A percentile compares a stretch with the other conserved stretches of the same genome.
These are phyloP conservation scores for Drosophila mayri DNA, from an alignment of 1,140 invertebrate genomes.

Conservation along the genomic window DNA sequence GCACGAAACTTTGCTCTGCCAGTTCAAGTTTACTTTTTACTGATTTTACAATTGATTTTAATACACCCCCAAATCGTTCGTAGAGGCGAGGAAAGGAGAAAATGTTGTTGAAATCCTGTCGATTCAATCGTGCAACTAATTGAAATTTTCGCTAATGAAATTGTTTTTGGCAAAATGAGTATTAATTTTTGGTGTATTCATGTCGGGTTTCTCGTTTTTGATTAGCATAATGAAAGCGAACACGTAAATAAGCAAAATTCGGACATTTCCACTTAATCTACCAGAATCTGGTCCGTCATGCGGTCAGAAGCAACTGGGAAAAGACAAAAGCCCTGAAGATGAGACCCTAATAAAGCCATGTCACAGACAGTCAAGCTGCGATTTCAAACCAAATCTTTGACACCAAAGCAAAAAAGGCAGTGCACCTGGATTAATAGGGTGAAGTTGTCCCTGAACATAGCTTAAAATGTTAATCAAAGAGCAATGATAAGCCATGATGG, in stretches of 20 bases:
- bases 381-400: constrained; percentile 21
- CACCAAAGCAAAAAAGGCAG: not conserved
- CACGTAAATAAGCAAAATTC: constrained; percentile 17
- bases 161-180: constrained; percentile 58
- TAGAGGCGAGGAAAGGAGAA: not conserved
- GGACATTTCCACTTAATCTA: constrained; percentile 38
- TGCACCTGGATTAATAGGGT: not conserved
- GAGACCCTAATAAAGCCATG: constrained; percentile 56
- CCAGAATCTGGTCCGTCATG: constrained; percentile 16
- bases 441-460: not conserved
- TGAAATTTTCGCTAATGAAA: constrained; percentile 77
- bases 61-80: constrained; percentile 36
- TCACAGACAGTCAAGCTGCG: constrained; percentile 14
- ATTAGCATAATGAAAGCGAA: constrained; percentile 41
- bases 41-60: constrained; percentile 81
- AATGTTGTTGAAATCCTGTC: constrained; percentile 74
- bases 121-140: constrained; percentile 82
- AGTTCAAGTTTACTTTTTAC: constrained; percentile 70
- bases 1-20: constrained; percentile 63
- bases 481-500: too few species aligned
- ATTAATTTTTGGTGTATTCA: constrained; percentile 45
- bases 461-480: not conserved
- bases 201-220: constrained; percentile 12
- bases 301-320: constrained; percentile 13
- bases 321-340: constrained; percentile 12